Evolutionary conservation across 2,113 vertebrate genomes (phyloP), one percentile per base, ranked within the genome.

Genomic region (Trinectes maculatus): DNA sequence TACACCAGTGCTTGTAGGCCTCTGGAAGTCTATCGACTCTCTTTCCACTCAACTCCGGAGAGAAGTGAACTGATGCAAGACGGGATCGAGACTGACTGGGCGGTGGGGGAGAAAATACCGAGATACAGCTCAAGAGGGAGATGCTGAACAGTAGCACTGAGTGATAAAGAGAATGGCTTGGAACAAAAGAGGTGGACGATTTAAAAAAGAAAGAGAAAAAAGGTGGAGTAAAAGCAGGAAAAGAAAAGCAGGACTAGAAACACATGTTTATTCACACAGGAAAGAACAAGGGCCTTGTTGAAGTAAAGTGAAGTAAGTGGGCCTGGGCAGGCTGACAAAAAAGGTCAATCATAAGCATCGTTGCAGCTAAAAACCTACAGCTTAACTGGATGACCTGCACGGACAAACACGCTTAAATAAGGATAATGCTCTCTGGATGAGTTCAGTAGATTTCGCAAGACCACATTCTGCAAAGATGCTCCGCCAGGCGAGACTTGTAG

Each of bases 31-130:
- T 62, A 77, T 72, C 28, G 2, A 59, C 64, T 66, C 48, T 61
- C 55, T 46, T 47, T 25, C 46, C 2, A 8, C 47, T 70, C 48
- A 56, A 69, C 71, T 81, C 79, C 69, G 49, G 51, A 80, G 77
- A 87, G 83, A 71, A 87, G 85, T 82, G 46, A 77, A 83, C 54
- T 84, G 84, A 85, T 80, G 85, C 85, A 85, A 85, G 74, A 80
- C 78, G 46, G 78, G 76, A 80, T 44, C 73, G 71, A 85, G 80
- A 82, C 71, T 75, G 83, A 79, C 82, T 78, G 74, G 56, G 64
- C 25, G 59, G 64, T 60, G 49, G 48, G 13, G 48, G 71, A 64
- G 66, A 71, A 74, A 63, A 71, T 46, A 51, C 71, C 40, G 74
- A 84, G 54, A 64, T 65, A 78, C 21, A 68, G 80, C 56, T 61